Evolutionary conservation across 2,113 vertebrate species (phyloP).

Genomic region (Oreochromis spilurus): DNA sequence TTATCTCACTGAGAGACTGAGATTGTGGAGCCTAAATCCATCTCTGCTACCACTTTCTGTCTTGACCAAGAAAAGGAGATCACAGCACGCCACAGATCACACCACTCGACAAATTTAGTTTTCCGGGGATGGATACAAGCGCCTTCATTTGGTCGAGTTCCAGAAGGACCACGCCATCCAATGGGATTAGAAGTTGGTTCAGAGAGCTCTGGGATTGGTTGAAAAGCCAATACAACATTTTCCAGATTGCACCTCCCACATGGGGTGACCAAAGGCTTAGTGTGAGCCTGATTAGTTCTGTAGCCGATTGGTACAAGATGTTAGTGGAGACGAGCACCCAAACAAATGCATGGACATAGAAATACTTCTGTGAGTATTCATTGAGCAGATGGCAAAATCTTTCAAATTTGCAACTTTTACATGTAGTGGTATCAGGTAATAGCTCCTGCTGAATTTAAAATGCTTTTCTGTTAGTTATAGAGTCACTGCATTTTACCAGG

Average conservation of each 20-base stretch:
- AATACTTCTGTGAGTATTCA: conserved; percentile 69
- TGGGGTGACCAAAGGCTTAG: conserved; percentile 64
- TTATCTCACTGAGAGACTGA: not conserved
- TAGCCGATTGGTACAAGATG: conserved; percentile 54
- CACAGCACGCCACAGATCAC: conserved; percentile 30
- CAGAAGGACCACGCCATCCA: conserved; percentile 9
- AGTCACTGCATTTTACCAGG: not conserved
- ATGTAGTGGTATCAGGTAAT: not conserved
- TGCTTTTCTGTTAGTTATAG: not conserved
- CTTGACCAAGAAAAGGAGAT: not conserved
- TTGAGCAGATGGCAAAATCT: not conserved
- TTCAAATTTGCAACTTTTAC: not conserved
- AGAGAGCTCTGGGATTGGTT: conserved; percentile 36
- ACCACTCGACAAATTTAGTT: conserved; percentile 19
- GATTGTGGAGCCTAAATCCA: not conserved
- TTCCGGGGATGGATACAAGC: not conserved
- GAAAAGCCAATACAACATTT: not conserved
- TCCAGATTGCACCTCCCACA: conserved; percentile 50
- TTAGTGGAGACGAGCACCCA: conserved; percentile 31
- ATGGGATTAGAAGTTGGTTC: not conserved
- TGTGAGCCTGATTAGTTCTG: conserved; percentile 76
- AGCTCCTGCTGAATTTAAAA: not conserved
- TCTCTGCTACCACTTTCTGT: not conserved
- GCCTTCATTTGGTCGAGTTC: not conserved
- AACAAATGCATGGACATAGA: conserved; percentile 70